Evolutionary conservation across 2,888 invertebrate genomes (phyloP), one percentile per base, ranked within the genome.

Genomic region (Apamea sordens): DNA sequence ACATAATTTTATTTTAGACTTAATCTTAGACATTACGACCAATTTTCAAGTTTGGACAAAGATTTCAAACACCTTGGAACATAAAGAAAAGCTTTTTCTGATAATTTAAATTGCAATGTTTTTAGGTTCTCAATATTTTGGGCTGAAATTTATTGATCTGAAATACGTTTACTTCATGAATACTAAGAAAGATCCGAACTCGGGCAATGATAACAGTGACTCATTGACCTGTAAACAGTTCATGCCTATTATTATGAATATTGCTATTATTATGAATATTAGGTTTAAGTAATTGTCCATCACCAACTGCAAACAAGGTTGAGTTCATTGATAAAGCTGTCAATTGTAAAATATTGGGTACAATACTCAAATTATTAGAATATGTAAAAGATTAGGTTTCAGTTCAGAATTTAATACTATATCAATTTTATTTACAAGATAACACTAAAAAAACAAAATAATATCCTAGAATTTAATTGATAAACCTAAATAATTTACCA

Each of bases 201-300:
- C 15, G 0, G 56, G 15, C n/a, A 70, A 70, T 73, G 59, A 77
- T 83, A 81, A 72, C 65, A 50, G 44, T 79, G 84, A 84, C 73
- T 84, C 84, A 82, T 79, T 69, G 80, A 79, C 81, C 71, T 68
- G 79, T 56, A 13, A 53, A 71, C n/a, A 15, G 13, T 83, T 59
- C n/a, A 47, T 77, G 28, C 59, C 44, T 77, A 65, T 47, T 65
- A 28, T 36, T 65, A 53, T 53, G 24, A 77, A 59, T 24, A 67
- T 32, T 32, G 32, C 44, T 77, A 65, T 47, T 65, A 28, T 36
- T 65, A 53, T 53, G 24, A 77, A 59, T 24, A 67, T 32, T 32
- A 32, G 63, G 53, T 63, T 36, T 80, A 50, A 61, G n/a, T 53
- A 32, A n/a, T 61, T 78, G n/a, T n/a, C 4, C 21, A 18, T 21